A percentile compares a stretch with the other conserved stretches of the same genome.
Evolutionary conservation across 2,113 vertebrate genomes (phyloP).

Genomic region (Anthoscopus minutus): DNA sequence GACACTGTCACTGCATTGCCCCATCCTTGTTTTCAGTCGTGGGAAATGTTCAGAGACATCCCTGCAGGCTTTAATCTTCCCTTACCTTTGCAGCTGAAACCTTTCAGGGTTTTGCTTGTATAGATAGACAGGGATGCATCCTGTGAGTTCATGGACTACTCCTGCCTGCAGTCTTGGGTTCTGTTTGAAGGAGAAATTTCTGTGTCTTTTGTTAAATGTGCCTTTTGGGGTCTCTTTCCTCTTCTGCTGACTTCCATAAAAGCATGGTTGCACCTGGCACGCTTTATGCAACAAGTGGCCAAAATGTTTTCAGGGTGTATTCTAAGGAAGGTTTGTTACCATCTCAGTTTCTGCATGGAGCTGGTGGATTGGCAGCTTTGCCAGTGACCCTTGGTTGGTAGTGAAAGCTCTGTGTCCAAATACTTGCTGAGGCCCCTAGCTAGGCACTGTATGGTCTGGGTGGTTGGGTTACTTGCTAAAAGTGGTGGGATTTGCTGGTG

Average conservation of each 20-base stretch:
- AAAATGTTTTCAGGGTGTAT: background rate
- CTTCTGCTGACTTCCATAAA: background rate
- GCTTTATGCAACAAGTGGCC: background rate
- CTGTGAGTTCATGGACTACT: background rate
- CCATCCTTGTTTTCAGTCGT: rapidly evolving
- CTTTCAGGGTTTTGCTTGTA: background rate
- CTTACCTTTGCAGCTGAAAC: background rate
- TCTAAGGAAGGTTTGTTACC: background rate
- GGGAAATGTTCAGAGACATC: background rate
- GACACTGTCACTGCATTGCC: background rate
- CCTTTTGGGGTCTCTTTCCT: background rate
- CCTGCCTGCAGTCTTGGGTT: background rate
- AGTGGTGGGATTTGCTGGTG: background rate
- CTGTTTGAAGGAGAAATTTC: background rate
- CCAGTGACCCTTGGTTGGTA: background rate
- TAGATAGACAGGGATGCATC: background rate
- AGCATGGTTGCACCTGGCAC: background rate
- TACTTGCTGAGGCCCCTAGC: background rate
- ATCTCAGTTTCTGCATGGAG: background rate
- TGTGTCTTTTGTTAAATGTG: background rate
- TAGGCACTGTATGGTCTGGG: background rate
- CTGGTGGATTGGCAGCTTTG: background rate
- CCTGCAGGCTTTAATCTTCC: background rate
- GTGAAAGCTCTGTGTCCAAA: background rate
- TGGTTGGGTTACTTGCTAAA: background rate